These are phyloP conservation scores for Larimichthys crocea DNA, from an alignment of 2,113 vertebrate species.

Conservation along the genomic window DNA sequence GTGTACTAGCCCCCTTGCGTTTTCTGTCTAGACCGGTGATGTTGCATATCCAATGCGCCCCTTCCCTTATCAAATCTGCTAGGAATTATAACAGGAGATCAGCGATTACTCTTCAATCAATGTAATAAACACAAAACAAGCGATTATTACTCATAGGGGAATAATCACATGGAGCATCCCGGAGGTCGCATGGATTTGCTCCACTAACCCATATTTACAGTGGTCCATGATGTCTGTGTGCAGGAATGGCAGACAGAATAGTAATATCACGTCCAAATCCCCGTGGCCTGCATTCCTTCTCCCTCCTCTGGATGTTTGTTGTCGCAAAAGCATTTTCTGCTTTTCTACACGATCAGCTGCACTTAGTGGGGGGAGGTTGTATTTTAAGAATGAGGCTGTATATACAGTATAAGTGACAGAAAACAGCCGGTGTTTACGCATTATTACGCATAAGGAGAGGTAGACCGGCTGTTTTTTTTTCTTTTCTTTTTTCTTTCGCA, in stretches of 20 bases:
- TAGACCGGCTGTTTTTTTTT: not conserved
- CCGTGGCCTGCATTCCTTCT: slow-evolving; percentile 22
- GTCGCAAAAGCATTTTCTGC: not conserved
- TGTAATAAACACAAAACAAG: not conserved
- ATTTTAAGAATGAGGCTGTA: not conserved
- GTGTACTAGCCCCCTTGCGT: slow-evolving; percentile 24
- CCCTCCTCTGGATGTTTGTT: not conserved
- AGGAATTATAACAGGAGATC: not conserved
- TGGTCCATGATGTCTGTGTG: slow-evolving; percentile 21
- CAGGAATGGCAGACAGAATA: slow-evolving; percentile 31
- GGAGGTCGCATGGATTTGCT: slow-evolving; percentile 65
- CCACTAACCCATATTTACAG: slow-evolving; percentile 78
- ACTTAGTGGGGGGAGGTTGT: not conserved
- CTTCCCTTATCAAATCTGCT: not conserved
- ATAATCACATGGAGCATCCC: slow-evolving; percentile 4
- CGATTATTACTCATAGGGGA: not conserved
- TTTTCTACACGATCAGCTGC: not conserved
- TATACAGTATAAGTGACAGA: not conserved
- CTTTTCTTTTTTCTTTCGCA: not conserved
- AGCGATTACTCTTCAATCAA: not conserved
- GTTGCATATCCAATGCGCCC: slow-evolving; percentile 17
- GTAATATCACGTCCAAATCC: not conserved
- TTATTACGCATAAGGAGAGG: slow-evolving; percentile 7
- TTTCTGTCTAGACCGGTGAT: slow-evolving; percentile 52
- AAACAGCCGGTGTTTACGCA: slow-evolving; percentile 13